Conservation (phyloP, 2,113 vertebrate species). For the Chionodraco myersi region DNA sequence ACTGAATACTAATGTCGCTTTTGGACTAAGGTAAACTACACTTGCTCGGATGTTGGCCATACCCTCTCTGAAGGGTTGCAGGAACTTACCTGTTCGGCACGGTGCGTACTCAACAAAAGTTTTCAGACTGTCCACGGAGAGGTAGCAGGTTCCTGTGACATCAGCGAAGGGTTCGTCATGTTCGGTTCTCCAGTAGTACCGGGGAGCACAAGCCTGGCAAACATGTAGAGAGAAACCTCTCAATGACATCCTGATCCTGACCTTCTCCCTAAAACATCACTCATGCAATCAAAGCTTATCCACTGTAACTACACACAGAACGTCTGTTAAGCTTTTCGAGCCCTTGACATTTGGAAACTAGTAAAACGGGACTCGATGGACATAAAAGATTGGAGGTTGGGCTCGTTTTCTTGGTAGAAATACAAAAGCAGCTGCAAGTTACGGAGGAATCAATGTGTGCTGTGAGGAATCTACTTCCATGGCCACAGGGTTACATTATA, state of each 20-base stretch:
- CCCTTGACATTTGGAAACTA: neutral
- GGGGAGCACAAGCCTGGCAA: slow-evolving; percentile 89
- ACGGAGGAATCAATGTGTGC: neutral
- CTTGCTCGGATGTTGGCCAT: no score
- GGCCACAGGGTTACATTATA: neutral
- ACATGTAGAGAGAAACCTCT: neutral
- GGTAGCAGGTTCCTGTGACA: slow-evolving; percentile 90
- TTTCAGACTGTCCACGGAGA: slow-evolving; percentile 87
- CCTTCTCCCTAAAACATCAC: neutral
- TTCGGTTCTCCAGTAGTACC: slow-evolving; percentile 90
- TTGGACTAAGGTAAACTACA: neutral
- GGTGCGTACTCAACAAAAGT: slow-evolving; percentile 91
- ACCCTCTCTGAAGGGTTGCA: neutral
- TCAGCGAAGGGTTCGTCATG: slow-evolving; percentile 81
- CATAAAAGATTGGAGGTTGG: neutral
- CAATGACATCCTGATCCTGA: neutral
- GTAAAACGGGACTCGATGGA: neutral
- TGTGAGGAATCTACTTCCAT: neutral
- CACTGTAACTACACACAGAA: neutral
- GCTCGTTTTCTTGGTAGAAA: neutral
- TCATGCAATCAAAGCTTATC: neutral
- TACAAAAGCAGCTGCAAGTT: neutral
- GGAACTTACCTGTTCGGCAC: slow-evolving; percentile 87
- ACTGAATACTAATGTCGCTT: neutral
- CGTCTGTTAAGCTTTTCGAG: neutral